These are phyloP conservation scores for Probaryconus sp. DNA, from an alignment of 1,140 invertebrate species.

Conservation along the genomic window DNA sequence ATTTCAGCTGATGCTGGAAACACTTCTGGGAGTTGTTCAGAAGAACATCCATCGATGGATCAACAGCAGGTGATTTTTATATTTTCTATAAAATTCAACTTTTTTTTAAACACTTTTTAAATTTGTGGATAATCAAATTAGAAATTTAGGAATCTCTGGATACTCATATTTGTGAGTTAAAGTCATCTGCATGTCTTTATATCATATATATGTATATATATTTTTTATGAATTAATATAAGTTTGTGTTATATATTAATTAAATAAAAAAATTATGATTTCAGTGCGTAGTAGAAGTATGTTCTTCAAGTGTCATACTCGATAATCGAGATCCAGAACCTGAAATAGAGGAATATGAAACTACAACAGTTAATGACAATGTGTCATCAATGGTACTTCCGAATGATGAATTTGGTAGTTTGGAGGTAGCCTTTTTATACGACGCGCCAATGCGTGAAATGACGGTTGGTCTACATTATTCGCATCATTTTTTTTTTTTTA, in stretches of 20 bases:
- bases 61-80: slow-evolving; percentile 70
- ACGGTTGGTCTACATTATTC: slow-evolving; percentile 78
- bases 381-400: slow-evolving; percentile 67
- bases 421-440: slow-evolving; percentile 92
- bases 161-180: too few species aligned
- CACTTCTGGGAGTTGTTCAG: slow-evolving; percentile 64
- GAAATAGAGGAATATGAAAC: slow-evolving; percentile 69
- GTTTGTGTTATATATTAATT: not conserved
- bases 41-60: slow-evolving; percentile 68
- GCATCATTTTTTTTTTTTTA: too few species aligned
- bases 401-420: slow-evolving; percentile 84
- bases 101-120: not conserved
- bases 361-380: slow-evolving; percentile 65
- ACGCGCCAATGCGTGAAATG: slow-evolving; percentile 92
- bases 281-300: slow-evolving; percentile 77
- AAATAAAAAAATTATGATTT: slow-evolving; percentile 12
- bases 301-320: slow-evolving; percentile 67
- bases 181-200: too few species aligned
- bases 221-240: not conserved
- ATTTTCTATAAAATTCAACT: not conserved
- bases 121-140: too few species aligned
- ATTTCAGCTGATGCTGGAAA: slow-evolving; percentile 63
- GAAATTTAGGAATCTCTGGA: too few species aligned
- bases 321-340: slow-evolving; percentile 70
- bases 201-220: too few species aligned